Evolutionary conservation across 2,113 vertebrate species (phyloP), one percentile per base, ranked within the genome.

Genomic region (Cyprinodon tularosa): DNA sequence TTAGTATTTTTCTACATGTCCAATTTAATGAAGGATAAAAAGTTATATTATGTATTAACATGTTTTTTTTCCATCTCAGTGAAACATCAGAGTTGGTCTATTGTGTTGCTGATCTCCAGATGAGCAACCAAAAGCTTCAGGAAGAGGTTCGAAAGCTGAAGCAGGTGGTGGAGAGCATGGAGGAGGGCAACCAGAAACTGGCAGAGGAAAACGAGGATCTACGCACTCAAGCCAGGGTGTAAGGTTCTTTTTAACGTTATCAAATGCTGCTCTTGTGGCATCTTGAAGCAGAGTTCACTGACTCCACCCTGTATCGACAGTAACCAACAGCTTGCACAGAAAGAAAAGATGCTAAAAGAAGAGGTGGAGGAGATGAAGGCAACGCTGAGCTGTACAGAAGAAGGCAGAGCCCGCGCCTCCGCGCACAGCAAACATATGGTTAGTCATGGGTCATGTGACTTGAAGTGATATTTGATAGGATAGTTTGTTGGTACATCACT

Each of bases 361-460:
- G 96, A 98, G 48, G 91, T 98, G 70, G 97, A 98, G 88, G 97
- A 98, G 86, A 93, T 95, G 90, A 98, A 97, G 92, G 88, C 61
- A 38, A 94, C 81, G 14, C 69, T 97, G 82, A 94, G 74, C 61
- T 77, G 90, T 14, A 94, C 92, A 0, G 95, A 99, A 88, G 95
- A 97, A 79, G 90, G 85, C 68, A 93, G 91, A 29, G 91, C 93
- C 61, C 86, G 88, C 7, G 79, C 89, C 29, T 76, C 90, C 0
- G 91, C 92, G 29, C 95, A 95, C 83, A 95, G 91, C 85, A 98
- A 96, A 72, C 94, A 94, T 50, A 92, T 96, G 69, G 96, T 98
- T 89, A 81, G 93, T 65, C 42, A 48, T 37, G 70, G 0, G 4
- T 29, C 45, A 37, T 57, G 40, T 64, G 48, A 60, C 38, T 70